Conservation (phyloP, 2,888 invertebrate species). For the Ephialtes manifestator region DNA sequence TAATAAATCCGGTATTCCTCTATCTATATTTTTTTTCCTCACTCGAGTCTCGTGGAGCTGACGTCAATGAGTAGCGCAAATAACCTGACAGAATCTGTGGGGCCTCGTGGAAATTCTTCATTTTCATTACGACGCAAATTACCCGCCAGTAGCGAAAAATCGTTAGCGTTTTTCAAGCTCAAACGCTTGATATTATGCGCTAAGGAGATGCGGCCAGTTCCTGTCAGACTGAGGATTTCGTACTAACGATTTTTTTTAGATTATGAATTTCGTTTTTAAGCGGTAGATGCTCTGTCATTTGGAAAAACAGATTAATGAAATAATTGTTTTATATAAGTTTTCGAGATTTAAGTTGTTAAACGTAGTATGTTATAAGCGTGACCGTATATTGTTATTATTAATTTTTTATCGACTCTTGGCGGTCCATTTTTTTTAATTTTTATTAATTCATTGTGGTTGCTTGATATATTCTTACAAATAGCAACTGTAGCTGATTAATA, state of each 20-base stretch:
- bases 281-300: neutral
- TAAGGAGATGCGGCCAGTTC: constrained; percentile 1
- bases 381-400: no score
- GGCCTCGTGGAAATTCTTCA: constrained; percentile 30
- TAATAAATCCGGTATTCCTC: constrained; percentile 30
- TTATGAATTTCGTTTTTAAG: neutral
- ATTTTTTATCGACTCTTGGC: no score
- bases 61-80: constrained; percentile 17
- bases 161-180: constrained; percentile 41
- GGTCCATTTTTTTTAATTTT: no score
- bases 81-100: constrained; percentile 15
- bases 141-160: constrained; percentile 42
- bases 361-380: no score
- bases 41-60: constrained; percentile 10
- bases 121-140: constrained; percentile 58
- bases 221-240: neutral
- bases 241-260: constrained; percentile 1
- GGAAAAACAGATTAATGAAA: neutral
- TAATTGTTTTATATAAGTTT: neutral
- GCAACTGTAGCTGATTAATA: no score
- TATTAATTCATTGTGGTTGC: no score
- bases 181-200: constrained; percentile 43
- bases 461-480: no score
- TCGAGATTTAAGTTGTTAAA: neutral
- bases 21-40: neutral